Evolutionary conservation across 2,113 vertebrate genomes (phyloP).

Genomic region (Azemiops feae): DNA sequence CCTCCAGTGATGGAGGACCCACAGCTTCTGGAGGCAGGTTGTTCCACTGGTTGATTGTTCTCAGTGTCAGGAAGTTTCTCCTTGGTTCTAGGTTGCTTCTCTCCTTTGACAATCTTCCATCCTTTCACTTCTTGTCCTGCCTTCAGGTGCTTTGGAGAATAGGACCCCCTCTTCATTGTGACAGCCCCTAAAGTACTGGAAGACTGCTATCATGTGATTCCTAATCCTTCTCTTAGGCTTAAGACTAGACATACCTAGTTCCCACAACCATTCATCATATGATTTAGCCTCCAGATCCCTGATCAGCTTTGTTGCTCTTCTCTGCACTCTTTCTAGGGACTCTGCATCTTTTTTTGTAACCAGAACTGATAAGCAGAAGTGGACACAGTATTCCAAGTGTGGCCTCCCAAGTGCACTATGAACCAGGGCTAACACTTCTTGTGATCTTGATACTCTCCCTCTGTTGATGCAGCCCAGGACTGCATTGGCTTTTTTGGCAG

Average conservation of each 20-base stretch:
- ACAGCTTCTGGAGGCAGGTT: not conserved
- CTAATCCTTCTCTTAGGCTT: too few relatives aligned
- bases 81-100: not conserved
- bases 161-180: not conserved
- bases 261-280: not conserved
- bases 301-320: not conserved
- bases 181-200: not conserved
- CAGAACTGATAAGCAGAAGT: not conserved
- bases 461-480: not conserved
- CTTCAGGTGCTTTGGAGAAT: not conserved
- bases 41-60: not conserved
- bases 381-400: not conserved
- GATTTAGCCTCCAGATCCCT: not conserved
- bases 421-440: not conserved
- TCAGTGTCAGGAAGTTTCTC: not conserved
- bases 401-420: not conserved
- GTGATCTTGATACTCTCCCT: not conserved
- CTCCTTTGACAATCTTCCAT: not conserved
- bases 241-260: not conserved
- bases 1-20: not conserved
- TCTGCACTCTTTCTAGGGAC: not conserved
- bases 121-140: not conserved
- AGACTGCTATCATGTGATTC: not conserved
- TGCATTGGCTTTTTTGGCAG: not conserved
- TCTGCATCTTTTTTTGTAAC: not conserved